Percentiles rank a stretch among this genome's conserved stretches.
Conservation (phyloP, 1,140 invertebrate genomes). For the Lethocerus indicus region DNA sequence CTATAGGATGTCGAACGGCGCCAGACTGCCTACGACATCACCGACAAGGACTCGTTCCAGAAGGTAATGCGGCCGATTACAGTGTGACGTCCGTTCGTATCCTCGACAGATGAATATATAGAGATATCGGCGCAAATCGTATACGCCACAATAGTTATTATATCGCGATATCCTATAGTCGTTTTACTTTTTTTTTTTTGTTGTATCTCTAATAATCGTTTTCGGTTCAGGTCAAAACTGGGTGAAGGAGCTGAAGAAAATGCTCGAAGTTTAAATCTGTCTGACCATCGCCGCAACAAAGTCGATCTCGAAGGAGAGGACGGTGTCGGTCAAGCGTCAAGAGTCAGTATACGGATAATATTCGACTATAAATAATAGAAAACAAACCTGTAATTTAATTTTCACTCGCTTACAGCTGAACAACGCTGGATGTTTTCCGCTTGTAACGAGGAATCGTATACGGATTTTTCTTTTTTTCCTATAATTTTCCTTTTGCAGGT, state of each 20-base stretch:
- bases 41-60: slow-evolving; percentile 90
- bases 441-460: not conserved
- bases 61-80: slow-evolving; percentile 45
- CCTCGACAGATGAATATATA: slow-evolving; percentile 2
- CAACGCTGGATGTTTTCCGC: not conserved
- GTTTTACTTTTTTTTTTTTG: not conserved
- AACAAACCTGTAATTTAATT: not conserved
- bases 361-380: not conserved
- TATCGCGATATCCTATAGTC: not conserved
- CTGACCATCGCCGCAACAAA: slow-evolving; percentile 94
- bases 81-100: not conserved
- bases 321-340: slow-evolving; percentile 66
- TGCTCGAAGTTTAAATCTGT: slow-evolving; percentile 84
- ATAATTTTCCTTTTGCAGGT: slow-evolving; percentile 35
- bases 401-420: not conserved
- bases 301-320: slow-evolving; percentile 78
- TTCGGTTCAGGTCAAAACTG: slow-evolving; percentile 79
- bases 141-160: not conserved
- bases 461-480: not conserved
- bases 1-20: slow-evolving; percentile 93
- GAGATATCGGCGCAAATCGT: not conserved
- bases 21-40: slow-evolving; percentile 98
- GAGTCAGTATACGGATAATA: slow-evolving; percentile 37
- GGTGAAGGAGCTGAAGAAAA: slow-evolving; percentile 94
- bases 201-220: slow-evolving; percentile 5